Percentiles rank a stretch among this genome's conserved stretches.
These are phyloP conservation scores for Nothoprocta pentlandii DNA, from an alignment of 2,113 vertebrate species.

Conservation along the genomic window DNA sequence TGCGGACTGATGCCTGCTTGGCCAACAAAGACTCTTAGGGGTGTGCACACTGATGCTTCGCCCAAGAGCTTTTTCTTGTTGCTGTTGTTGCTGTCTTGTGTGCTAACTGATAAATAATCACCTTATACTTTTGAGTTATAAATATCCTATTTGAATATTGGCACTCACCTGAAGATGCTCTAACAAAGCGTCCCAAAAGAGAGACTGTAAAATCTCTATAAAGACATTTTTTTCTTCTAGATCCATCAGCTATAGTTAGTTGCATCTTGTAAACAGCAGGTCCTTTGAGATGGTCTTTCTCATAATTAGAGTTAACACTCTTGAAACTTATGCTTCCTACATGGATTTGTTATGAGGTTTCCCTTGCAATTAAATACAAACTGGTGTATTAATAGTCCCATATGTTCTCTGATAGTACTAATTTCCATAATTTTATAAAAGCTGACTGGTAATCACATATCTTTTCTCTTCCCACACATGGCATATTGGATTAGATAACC, in stretches of 20 bases:
- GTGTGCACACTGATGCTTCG: background rate
- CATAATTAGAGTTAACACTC: background rate
- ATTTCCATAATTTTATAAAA: background rate
- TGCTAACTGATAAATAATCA: background rate
- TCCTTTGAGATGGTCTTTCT: background rate
- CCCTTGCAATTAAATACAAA: background rate
- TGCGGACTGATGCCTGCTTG: background rate
- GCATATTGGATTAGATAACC: background rate
- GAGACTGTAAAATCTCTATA: background rate
- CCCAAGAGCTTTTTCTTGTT: background rate
- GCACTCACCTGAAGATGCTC: background rate
- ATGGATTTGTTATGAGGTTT: background rate
- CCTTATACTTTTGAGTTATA: background rate
- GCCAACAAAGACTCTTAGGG: background rate
- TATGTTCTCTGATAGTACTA: slow-evolving; percentile 21
- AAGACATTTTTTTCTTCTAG: background rate
- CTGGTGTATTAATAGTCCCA: slow-evolving; percentile 13
- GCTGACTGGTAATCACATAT: background rate
- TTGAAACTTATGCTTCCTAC: background rate
- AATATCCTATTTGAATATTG: background rate
- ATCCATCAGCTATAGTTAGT: background rate
- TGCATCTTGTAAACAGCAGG: background rate
- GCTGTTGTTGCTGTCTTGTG: no score
- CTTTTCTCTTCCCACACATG: background rate
- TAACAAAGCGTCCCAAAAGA: background rate